Conservation (phyloP, 2,797 vertebrate species). For the Macrochelys suwanniensis region DNA sequence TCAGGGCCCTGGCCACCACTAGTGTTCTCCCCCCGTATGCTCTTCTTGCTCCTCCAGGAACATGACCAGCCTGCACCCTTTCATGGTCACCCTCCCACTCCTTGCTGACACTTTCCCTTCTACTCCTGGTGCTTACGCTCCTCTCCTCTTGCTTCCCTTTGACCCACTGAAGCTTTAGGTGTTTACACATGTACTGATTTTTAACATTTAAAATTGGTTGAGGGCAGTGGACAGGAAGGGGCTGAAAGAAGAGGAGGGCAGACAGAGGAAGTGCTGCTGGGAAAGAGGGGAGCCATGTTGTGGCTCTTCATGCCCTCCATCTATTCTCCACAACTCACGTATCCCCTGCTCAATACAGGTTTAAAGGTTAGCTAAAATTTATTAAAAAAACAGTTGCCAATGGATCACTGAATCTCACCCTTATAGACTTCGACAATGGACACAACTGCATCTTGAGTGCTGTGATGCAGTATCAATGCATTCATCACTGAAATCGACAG, state of each 20-base stretch:
- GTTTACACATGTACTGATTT: background rate
- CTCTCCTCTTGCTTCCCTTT: background rate
- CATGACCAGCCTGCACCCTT: background rate
- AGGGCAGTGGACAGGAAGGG: background rate
- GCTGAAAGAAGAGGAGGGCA: background rate
- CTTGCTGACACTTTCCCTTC: background rate
- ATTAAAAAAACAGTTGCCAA: background rate
- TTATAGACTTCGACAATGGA: background rate
- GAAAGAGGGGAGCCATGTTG: background rate
- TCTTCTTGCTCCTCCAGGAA: background rate
- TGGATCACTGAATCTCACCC: rapidly evolving
- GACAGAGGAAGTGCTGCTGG: background rate
- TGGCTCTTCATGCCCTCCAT: background rate
- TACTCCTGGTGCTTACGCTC: background rate
- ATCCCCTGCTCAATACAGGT: background rate
- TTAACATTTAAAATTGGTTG: background rate
- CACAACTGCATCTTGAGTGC: background rate
- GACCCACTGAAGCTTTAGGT: background rate
- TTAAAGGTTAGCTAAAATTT: background rate
- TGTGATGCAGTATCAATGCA: rapidly evolving
- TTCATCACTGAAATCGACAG: background rate
- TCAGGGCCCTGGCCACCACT: background rate
- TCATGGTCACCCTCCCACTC: background rate
- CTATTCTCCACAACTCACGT: background rate
- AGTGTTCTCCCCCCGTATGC: background rate